Base-by-base conservation (phyloP, 2,113 vertebrate genomes). In the Puffinus mauretanicus region DNA sequence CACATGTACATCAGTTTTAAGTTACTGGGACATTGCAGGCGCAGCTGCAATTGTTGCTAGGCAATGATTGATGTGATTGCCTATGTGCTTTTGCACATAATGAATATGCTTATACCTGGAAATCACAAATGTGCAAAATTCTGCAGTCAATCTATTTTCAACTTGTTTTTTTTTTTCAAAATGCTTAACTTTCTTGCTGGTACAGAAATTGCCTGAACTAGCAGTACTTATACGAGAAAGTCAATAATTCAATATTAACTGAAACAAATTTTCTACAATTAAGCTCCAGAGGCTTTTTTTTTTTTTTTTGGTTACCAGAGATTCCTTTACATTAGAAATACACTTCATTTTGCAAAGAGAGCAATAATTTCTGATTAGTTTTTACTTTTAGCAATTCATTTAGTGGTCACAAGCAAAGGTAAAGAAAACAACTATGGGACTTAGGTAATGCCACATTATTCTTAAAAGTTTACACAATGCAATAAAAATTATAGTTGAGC, bases 211-310 rank as follows among this genome's bases (percentile, higher is more conserved):
- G n/a, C 51, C 58, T 87, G 86, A 94, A 84, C 36, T 76, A 84
- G 72, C 88, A 96, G 66, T 57, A 60, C 55, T 94, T 88, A 34
- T 21, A 61, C 1, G 15, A 77, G 73, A 84, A 93, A 62, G 78
- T 91, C 86, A 86, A 94, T 95, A 96, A 95, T 34, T 95, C 94
- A 86, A 67, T 95, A 80, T 62, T 83, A 93, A 72, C 70, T 10
- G 8, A 78, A 91, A 61, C 19, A 82, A 70, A 65, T 76, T 77
- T 91, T 76, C 60, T 77, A 32, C 6, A 0, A 32, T 82, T 90
- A 84, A 91, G 21, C 79, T 86, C 51, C 49, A 40, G 47, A 83
- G 54, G 10, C 2, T 54, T 77, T 55, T 73, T 44, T n/a, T 44
- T 70, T n/a, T 58, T 7, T n/a, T n/a, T n/a, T n/a, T 29, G n/a